Evolutionary conservation across 2,888 invertebrate genomes (phyloP).

Genomic region (Epirrita christyi): DNA sequence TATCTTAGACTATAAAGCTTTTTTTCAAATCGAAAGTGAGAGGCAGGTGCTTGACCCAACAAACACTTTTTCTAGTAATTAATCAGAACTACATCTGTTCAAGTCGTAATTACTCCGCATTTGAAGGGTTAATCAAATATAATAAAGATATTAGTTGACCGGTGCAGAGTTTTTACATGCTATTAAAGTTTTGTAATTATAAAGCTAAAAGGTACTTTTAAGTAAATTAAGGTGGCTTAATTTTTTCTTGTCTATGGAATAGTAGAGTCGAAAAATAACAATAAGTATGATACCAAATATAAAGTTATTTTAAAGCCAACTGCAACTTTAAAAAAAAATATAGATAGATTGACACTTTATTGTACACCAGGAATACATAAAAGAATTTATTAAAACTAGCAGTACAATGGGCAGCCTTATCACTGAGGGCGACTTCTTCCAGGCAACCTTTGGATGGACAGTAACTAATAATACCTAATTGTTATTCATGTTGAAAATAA

Average conservation of each 20-base stretch:
- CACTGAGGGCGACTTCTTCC: too few species aligned
- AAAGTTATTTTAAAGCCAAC: too few species aligned
- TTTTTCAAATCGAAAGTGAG: slow-evolving; percentile 70
- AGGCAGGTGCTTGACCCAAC: slow-evolving; percentile 70
- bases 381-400: too few species aligned
- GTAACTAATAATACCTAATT: too few species aligned
- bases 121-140: slow-evolving; percentile 83
- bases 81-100: slow-evolving; percentile 79
- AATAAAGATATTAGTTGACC: slow-evolving; percentile 81
- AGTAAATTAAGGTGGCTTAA: background rate
- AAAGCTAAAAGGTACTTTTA: background rate
- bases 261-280: too few species aligned
- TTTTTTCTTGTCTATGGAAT: background rate
- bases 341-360: too few species aligned
- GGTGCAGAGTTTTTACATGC: slow-evolving; percentile 50
- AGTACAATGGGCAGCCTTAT: too few species aligned
- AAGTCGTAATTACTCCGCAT: slow-evolving; percentile 68
- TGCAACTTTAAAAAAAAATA: too few species aligned
- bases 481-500: too few species aligned
- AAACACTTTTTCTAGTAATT: slow-evolving; percentile 76
- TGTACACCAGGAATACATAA: too few species aligned
- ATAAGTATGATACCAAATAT: too few species aligned
- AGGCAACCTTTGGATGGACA: too few species aligned
- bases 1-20: slow-evolving; percentile 39
- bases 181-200: slow-evolving; percentile 42